Evolutionary conservation across 23 tunicate species (phyloP).

Genomic region (Styela clava): DNA sequence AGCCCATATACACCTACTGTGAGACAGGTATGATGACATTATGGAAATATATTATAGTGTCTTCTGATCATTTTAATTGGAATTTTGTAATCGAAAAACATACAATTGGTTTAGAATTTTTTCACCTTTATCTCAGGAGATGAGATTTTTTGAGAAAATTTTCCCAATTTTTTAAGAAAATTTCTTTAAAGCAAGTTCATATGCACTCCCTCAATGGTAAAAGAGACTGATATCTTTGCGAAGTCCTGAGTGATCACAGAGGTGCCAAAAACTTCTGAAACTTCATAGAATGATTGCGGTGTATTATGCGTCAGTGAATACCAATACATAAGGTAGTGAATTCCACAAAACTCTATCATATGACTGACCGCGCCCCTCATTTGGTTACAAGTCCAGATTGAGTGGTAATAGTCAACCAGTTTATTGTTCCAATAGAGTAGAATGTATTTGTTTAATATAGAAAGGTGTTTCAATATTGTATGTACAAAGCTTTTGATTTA

Average conservation of each 20-base stretch:
- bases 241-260: not conserved
- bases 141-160: too few relatives aligned
- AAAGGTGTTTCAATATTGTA: too few relatives aligned
- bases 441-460: too few relatives aligned
- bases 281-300: not conserved
- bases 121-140: too few relatives aligned
- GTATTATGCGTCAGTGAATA: not conserved
- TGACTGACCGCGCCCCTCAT: not conserved
- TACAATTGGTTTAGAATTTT: not conserved
- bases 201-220: not conserved
- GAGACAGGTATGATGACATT: slow-evolving; percentile 2
- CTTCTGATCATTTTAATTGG: not conserved
- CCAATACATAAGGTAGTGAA: not conserved
- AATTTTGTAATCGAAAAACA: not conserved
- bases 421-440: too few relatives aligned
- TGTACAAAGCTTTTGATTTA: too few relatives aligned
- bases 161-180: too few relatives aligned
- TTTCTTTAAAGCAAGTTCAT: too few relatives aligned
- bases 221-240: not conserved
- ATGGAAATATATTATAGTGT: not conserved
- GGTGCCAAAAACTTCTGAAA: not conserved
- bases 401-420: too few relatives aligned
- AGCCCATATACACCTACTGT: slow-evolving; percentile 25
- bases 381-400: too few relatives aligned
- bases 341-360: not conserved